Conservation (phyloP, 2,888 invertebrate species). For the Junonia oenone region DNA sequence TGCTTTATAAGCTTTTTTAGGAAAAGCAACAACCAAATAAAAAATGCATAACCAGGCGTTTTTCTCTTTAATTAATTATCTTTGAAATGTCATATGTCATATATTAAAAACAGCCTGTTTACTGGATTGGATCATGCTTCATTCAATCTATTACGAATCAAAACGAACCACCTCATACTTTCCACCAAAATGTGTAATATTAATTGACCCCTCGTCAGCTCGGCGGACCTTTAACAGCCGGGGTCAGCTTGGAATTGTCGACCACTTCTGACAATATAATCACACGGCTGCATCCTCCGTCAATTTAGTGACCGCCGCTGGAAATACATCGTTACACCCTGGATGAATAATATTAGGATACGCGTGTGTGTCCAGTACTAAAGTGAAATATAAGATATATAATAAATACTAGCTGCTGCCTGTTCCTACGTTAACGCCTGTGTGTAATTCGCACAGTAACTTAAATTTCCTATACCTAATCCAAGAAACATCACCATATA, state of each 20-base stretch:
- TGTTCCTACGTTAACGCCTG: too few species aligned
- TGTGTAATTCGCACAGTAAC: too few species aligned
- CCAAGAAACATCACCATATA: too few species aligned
- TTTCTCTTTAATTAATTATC: too few species aligned
- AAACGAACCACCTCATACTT: not conserved
- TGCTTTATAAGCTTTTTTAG: too few species aligned
- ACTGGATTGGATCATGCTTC: not conserved
- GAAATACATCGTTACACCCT: conserved; percentile 3
- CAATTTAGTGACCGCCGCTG: conserved; percentile 4
- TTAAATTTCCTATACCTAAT: too few species aligned
- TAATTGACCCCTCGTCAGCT: conserved; percentile 12
- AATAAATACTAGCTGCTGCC: too few species aligned
- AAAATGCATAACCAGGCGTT: too few species aligned
- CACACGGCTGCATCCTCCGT: conserved; percentile 12
- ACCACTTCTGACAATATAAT: conserved; percentile 15
- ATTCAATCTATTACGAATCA: not conserved
- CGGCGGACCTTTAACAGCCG: conserved; percentile 11
- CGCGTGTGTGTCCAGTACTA: not conserved
- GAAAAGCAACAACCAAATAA: too few species aligned
- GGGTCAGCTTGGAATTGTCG: conserved; percentile 17
- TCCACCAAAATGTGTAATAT: conserved; percentile 1
- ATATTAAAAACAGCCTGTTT: too few species aligned
- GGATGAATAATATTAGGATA: not conserved
- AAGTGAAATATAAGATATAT: not conserved
- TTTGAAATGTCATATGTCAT: too few species aligned